Conservation (phyloP, 2,113 vertebrate genomes). For the Sylvietta virens region DNA sequence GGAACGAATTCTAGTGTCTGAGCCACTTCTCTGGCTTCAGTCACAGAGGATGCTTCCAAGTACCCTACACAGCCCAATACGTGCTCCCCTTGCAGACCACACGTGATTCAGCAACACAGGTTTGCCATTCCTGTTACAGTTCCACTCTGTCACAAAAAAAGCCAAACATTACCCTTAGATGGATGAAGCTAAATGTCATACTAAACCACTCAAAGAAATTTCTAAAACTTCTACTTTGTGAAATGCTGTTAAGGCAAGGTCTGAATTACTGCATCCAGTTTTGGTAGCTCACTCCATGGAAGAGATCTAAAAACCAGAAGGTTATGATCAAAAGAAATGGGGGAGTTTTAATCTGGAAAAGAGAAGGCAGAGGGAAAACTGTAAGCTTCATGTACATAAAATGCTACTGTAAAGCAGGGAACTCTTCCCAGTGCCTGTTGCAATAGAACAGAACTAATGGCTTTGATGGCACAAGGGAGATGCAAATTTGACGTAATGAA, state of each 20-base stretch:
- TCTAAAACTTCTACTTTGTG: background rate
- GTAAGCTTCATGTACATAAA: background rate
- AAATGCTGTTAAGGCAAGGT: background rate
- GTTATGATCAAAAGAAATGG: background rate
- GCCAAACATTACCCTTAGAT: background rate
- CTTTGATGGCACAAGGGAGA: background rate
- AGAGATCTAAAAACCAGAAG: background rate
- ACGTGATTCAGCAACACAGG: background rate
- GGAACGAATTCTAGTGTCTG: background rate
- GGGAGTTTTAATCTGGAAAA: constrained; percentile 1
- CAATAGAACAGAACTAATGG: background rate
- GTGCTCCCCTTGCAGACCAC: background rate
- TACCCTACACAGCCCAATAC: background rate
- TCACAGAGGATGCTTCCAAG: background rate
- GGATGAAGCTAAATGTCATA: background rate
- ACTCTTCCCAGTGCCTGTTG: background rate
- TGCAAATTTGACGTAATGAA: background rate
- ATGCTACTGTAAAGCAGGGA: background rate
- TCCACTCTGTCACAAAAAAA: background rate
- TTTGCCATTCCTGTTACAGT: background rate
- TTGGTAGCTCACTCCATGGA: background rate
- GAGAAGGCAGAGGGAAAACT: background rate
- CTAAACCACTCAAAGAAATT: background rate
- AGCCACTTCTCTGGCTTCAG: background rate
- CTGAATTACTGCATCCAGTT: background rate